Percentiles rank a stretch among this genome's conserved stretches.
Evolutionary conservation across 2,888 invertebrate genomes (phyloP).

Genomic region (Cantharis flavilabris): DNA sequence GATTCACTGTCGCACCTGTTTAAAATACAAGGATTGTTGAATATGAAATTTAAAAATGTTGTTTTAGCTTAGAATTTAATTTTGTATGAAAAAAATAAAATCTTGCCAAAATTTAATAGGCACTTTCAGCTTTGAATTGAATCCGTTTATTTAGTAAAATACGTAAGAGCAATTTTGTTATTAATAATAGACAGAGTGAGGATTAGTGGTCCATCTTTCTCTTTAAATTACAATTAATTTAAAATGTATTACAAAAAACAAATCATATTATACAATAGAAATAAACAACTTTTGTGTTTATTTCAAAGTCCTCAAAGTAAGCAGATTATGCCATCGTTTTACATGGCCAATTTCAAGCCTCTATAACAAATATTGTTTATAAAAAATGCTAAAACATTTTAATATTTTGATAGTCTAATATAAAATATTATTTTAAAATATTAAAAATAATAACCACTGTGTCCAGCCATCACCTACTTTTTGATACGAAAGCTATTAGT

Average conservation of each 20-base stretch:
- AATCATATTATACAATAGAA: background rate
- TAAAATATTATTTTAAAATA: too few relatives aligned
- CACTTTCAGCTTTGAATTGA: background rate
- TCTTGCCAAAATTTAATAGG: background rate
- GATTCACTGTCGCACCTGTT: background rate
- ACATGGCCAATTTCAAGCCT: background rate
- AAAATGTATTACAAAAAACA: too few relatives aligned
- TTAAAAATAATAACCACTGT: background rate
- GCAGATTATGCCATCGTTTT: background rate
- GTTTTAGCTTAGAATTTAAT: background rate
- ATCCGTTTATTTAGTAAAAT: too few relatives aligned
- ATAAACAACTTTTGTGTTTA: background rate
- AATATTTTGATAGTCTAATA: background rate
- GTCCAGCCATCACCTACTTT: background rate
- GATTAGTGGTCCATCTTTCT: background rate
- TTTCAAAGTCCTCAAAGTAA: background rate
- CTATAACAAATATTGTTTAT: background rate
- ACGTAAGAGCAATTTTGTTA: background rate
- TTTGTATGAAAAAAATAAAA: background rate
- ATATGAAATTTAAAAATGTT: background rate
- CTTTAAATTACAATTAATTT: background rate
- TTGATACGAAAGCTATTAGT: background rate
- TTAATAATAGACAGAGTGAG: background rate
- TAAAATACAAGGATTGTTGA: background rate
- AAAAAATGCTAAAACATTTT: background rate